Conservation (phyloP, 2,888 invertebrate species). For the Hirtodrosophila trivittata region DNA sequence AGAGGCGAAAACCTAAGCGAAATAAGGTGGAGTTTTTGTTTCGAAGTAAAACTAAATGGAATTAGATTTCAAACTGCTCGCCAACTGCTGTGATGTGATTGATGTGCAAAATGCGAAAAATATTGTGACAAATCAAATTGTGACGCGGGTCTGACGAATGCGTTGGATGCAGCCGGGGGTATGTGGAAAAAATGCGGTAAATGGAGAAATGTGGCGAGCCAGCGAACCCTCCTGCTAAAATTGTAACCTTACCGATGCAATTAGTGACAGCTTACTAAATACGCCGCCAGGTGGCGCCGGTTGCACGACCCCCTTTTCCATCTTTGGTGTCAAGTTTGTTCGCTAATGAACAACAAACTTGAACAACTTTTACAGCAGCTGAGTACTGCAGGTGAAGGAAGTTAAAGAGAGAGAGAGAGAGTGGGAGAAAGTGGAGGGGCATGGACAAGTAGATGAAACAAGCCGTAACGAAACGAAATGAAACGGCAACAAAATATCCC, state of each 20-base stretch:
- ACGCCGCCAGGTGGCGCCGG: conserved; percentile 41
- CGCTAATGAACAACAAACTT: conserved; percentile 75
- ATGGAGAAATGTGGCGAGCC: conserved; percentile 1
- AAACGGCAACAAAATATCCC: conserved; percentile 43
- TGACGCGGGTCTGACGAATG: conserved; percentile 22
- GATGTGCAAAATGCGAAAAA: conserved; percentile 66
- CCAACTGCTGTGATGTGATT: conserved; percentile 53
- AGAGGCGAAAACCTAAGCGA: conserved; percentile 6
- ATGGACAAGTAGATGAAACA: neutral
- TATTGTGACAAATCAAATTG: conserved; percentile 70
- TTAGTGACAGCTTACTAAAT: conserved; percentile 53
- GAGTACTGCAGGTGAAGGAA: neutral
- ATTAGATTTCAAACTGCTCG: conserved; percentile 30
- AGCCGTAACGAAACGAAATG: conserved; percentile 9
- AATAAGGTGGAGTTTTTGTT: neutral
- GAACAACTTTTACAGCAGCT: conserved; percentile 46
- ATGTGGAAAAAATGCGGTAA: neutral
- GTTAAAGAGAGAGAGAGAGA: neutral
- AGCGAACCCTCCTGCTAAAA: neutral
- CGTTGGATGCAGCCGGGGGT: conserved; percentile 18
- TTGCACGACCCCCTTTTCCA: conserved; percentile 1
- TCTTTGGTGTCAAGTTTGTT: conserved; percentile 52
- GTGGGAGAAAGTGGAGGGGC: neutral
- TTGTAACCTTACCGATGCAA: conserved; percentile 31
- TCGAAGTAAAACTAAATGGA: conserved; percentile 31